Evolutionary conservation across 2,797 vertebrate species (phyloP).

Genomic region (Limosa lapponica): DNA sequence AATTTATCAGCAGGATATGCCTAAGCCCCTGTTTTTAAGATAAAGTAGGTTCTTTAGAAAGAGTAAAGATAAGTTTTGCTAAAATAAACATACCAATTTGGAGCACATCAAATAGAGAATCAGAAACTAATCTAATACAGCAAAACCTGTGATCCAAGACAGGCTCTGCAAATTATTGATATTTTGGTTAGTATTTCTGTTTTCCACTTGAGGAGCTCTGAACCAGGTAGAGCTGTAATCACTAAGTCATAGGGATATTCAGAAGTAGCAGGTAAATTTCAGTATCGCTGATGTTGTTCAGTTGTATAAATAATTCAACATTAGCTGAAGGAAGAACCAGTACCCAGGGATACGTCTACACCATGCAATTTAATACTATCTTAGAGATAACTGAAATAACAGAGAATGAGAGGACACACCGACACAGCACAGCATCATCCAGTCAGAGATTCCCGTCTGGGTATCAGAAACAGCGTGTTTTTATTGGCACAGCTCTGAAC

Average conservation of each 20-base stretch:
- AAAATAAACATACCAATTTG: conserved; percentile 40
- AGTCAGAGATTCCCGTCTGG: background rate
- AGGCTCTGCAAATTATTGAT: background rate
- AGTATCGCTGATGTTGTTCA: background rate
- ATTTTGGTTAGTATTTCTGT: conserved; percentile 20
- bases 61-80: background rate
- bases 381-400: background rate
- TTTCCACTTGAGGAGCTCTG: background rate
- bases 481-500: background rate
- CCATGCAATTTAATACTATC: background rate
- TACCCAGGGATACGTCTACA: background rate
- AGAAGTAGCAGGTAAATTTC: conserved; percentile 9
- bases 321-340: conserved; percentile 25
- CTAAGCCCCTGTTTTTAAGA: background rate
- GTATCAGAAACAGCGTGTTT: background rate
- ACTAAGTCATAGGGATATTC: background rate
- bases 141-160: background rate
- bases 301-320: conserved; percentile 40
- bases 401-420: background rate
- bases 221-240: background rate
- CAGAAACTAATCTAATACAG: conserved; percentile 12
- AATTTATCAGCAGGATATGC: conserved; percentile 25
- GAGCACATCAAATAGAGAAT: conserved; percentile 9
- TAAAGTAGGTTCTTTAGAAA: background rate
- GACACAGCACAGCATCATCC: background rate